These are phyloP conservation scores for Brenthis hecate DNA, from an alignment of 2,888 invertebrate genomes.

Conservation along the genomic window DNA sequence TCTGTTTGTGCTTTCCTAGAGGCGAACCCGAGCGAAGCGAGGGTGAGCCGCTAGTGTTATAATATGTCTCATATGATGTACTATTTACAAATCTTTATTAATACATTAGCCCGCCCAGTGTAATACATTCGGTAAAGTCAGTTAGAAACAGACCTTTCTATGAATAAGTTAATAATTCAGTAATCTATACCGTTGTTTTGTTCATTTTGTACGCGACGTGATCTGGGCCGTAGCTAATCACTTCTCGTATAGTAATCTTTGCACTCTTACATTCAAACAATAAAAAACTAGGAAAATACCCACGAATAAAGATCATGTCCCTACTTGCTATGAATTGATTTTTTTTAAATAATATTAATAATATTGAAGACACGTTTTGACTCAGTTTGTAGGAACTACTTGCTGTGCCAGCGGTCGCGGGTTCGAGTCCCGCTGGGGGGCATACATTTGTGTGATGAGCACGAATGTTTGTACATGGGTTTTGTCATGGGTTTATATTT, in stretches of 20 bases:
- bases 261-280: constrained; percentile 15
- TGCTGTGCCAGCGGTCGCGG: too few species aligned
- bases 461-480: too few species aligned
- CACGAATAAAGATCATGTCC: constrained; percentile 8
- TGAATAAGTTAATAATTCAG: constrained; percentile 45
- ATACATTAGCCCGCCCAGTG: neutral
- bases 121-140: neutral
- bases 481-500: too few species aligned
- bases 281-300: constrained; percentile 20
- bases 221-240: constrained; percentile 57
- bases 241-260: constrained; percentile 50
- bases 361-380: too few species aligned
- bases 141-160: constrained; percentile 14
- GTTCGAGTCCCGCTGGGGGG: too few species aligned
- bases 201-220: constrained; percentile 55
- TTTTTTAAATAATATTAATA: neutral
- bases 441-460: too few species aligned
- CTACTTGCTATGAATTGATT: constrained; percentile 11
- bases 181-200: constrained; percentile 44
- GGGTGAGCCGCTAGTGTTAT: neutral
- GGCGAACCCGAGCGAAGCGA: too few species aligned
- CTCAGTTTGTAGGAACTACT: too few species aligned
- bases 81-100: constrained; percentile 4
- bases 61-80: constrained; percentile 1
- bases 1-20: too few species aligned